A percentile compares a stretch with the other conserved stretches of the same genome.
These are phyloP conservation scores for Plestiodon gilberti DNA, from an alignment of 2,113 vertebrate species.

Conservation along the genomic window DNA sequence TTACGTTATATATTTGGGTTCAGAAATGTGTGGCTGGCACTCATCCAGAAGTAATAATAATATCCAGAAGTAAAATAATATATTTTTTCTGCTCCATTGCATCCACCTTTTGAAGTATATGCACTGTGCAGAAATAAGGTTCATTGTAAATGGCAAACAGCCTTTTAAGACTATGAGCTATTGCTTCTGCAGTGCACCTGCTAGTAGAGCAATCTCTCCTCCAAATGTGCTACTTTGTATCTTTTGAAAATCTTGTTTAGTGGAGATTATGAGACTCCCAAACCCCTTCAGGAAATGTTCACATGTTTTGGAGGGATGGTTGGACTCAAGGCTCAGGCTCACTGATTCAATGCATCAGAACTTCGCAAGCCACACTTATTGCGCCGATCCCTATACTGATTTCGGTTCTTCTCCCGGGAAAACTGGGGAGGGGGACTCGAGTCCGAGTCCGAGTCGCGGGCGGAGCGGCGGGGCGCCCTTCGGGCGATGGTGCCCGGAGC, in stretches of 20 bases:
- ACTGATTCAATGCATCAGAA: neutral
- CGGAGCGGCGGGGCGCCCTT: too few species aligned
- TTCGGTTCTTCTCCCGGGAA: too few species aligned
- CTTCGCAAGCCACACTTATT: neutral
- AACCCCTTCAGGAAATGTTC: neutral
- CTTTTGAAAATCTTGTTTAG: neutral
- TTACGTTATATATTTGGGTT: conserved; percentile 64
- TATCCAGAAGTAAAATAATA: conserved; percentile 73
- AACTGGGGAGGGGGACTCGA: too few species aligned
- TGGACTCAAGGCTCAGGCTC: neutral
- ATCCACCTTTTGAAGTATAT: conserved; percentile 67
- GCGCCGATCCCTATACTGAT: neutral
- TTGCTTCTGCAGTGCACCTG: conserved; percentile 32
- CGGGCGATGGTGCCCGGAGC: too few species aligned
- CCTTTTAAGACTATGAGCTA: conserved; percentile 66
- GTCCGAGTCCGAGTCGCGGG: too few species aligned
- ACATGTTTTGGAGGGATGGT: neutral
- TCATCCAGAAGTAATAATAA: conserved; percentile 60
- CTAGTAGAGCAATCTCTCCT: conserved; percentile 19
- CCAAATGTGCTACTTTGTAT: conserved; percentile 45
- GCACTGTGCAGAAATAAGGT: conserved; percentile 38
- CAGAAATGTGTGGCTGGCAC: conserved; percentile 53
- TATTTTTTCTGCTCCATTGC: conserved; percentile 64
- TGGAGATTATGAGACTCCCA: neutral
- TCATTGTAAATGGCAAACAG: conserved; percentile 69